Percentiles rank a stretch among this genome's conserved stretches.
These are phyloP conservation scores for Carduelis carduelis DNA, from an alignment of 2,797 vertebrate genomes.

Conservation along the genomic window DNA sequence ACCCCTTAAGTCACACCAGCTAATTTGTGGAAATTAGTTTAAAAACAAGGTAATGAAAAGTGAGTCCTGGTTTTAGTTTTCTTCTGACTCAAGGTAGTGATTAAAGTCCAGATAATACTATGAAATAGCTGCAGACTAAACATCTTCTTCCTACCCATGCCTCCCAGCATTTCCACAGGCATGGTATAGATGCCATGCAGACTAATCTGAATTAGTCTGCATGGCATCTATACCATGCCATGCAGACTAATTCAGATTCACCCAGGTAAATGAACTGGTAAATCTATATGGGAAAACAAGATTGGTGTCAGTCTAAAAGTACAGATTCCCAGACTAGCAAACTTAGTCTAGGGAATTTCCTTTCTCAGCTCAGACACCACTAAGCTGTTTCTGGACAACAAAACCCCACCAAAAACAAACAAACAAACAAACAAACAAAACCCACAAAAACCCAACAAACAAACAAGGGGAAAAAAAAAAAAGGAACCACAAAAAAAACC, in stretches of 20 bases:
- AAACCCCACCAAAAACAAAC: no score
- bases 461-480: background rate
- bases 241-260: background rate
- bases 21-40: background rate
- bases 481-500: background rate
- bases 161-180: accelerated
- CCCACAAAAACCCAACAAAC: no score
- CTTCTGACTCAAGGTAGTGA: background rate
- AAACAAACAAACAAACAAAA: background rate
- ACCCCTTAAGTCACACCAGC: background rate
- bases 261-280: background rate
- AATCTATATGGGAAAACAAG: background rate
- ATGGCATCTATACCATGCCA: no score
- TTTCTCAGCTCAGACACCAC: background rate
- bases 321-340: background rate
- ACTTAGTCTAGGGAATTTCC: background rate
- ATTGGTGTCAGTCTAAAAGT: background rate
- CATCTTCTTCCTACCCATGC: background rate
- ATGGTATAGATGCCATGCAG: background rate
- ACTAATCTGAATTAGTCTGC: background rate
- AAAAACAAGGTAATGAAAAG: background rate
- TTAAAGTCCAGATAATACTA: background rate
- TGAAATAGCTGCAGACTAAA: background rate
- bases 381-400: background rate
- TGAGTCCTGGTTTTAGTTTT: background rate